Evolutionary conservation across 1,140 invertebrate genomes (phyloP).

Genomic region (Hycleus cichorii): DNA sequence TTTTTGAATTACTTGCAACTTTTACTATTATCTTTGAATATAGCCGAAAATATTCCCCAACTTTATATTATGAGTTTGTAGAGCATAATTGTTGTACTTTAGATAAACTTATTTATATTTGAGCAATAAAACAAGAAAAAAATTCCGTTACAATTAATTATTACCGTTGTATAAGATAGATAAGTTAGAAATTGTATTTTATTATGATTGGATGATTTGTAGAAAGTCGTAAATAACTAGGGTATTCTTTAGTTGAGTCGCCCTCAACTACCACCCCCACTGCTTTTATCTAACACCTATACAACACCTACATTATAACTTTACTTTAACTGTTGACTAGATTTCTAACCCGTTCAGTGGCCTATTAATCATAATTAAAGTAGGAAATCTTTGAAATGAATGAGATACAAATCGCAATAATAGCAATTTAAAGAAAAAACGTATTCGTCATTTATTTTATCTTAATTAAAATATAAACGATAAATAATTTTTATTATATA

Average conservation of each 20-base stretch:
- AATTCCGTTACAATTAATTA: conserved; percentile 8
- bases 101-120: too few relatives aligned
- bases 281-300: conserved; percentile 20
- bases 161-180: background rate
- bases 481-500: too few relatives aligned
- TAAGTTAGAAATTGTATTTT: conserved; percentile 5
- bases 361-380: too few relatives aligned
- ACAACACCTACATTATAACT: conserved; percentile 10
- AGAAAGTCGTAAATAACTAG: conserved; percentile 23
- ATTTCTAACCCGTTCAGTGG: conserved; percentile 9
- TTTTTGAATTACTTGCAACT: too few relatives aligned
- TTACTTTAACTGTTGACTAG: conserved; percentile 21
- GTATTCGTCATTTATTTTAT: too few relatives aligned
- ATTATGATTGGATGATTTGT: conserved; percentile 23
- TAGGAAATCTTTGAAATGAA: too few relatives aligned
- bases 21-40: too few relatives aligned
- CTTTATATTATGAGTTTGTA: too few relatives aligned
- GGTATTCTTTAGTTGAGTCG: conserved; percentile 20
- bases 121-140: background rate
- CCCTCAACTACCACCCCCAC: conserved; percentile 18
- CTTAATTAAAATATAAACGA: too few relatives aligned
- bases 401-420: too few relatives aligned
- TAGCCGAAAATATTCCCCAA: background rate
- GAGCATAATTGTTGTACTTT: too few relatives aligned
- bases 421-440: too few relatives aligned